Evolutionary conservation across 2,888 invertebrate genomes (phyloP).

Genomic region (Tenthredo scrophulariae): DNA sequence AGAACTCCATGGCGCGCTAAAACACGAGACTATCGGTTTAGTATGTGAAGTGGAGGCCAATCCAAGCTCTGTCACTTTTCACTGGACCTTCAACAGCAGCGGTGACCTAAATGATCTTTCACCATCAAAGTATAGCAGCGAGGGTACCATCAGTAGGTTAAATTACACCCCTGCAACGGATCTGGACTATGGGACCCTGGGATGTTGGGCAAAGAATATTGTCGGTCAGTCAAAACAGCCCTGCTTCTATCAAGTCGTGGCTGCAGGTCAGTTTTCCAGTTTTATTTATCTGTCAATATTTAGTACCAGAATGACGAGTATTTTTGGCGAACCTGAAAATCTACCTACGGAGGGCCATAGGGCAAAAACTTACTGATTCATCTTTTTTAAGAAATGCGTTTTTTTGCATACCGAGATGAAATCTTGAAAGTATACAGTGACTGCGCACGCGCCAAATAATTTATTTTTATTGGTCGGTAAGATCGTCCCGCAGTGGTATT

Average conservation of each 20-base stretch:
- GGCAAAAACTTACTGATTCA: no score
- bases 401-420: no score
- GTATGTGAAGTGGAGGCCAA: constrained; percentile 94
- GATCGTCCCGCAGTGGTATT: no score
- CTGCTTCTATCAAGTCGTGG: constrained; percentile 92
- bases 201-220: constrained; percentile 91
- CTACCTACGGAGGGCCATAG: no score
- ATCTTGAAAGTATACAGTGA: no score
- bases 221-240: constrained; percentile 92
- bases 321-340: not conserved
- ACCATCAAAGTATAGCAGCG: constrained; percentile 81
- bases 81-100: constrained; percentile 96
- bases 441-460: no score
- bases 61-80: constrained; percentile 90
- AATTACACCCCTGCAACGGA: constrained; percentile 93
- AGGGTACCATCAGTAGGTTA: constrained; percentile 85
- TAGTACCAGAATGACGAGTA: not conserved
- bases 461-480: no score
- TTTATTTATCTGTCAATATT: not conserved
- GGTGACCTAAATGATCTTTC: constrained; percentile 91
- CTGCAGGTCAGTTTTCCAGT: constrained; percentile 84
- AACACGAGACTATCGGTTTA: constrained; percentile 91
- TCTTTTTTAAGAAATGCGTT: no score
- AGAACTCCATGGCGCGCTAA: constrained; percentile 90
- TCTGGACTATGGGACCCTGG: constrained; percentile 93